Conservation (phyloP, 2,797 vertebrate species). For the Harpagifer antarcticus region DNA sequence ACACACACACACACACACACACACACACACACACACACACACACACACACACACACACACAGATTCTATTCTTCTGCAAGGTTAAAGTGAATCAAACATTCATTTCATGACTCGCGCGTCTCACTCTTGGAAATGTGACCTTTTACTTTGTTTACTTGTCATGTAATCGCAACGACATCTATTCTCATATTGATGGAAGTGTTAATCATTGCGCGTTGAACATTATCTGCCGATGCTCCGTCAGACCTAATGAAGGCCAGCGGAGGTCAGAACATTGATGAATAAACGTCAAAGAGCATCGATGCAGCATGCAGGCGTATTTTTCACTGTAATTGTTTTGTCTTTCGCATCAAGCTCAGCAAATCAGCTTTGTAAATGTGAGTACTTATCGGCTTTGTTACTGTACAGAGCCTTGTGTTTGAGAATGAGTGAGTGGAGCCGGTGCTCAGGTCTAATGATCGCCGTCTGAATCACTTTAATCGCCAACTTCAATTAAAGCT, state of each 20-base stretch:
- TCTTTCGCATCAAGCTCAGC: slow-evolving; percentile 35
- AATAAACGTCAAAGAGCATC: slow-evolving; percentile 33
- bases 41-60: slow-evolving; percentile 30
- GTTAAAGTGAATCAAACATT: slow-evolving; percentile 51
- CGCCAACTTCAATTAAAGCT: slow-evolving; percentile 55
- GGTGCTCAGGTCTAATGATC: slow-evolving; percentile 39
- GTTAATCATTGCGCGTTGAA: slow-evolving; percentile 4
- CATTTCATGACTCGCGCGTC: slow-evolving; percentile 8
- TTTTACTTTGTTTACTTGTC: slow-evolving; percentile 28
- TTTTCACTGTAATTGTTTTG: slow-evolving; percentile 49
- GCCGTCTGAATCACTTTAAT: slow-evolving; percentile 58
- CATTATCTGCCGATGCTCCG: neutral
- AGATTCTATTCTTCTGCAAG: slow-evolving; percentile 9
- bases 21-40: slow-evolving; percentile 27
- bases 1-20: slow-evolving; percentile 43
- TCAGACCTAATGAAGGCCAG: slow-evolving; percentile 28
- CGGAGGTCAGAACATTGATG: slow-evolving; percentile 28
- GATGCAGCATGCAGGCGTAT: slow-evolving; percentile 13
- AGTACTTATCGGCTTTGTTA: neutral
- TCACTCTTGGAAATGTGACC: slow-evolving; percentile 9
- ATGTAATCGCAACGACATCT: neutral
- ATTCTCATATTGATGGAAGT: neutral
- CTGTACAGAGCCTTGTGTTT: slow-evolving; percentile 25
- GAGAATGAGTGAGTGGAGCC: slow-evolving; percentile 29
- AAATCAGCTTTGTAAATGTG: neutral